Evolutionary conservation across 2,888 invertebrate species (phyloP), one percentile per base, ranked within the genome.

Genomic region (Mellilla xanthometata): DNA sequence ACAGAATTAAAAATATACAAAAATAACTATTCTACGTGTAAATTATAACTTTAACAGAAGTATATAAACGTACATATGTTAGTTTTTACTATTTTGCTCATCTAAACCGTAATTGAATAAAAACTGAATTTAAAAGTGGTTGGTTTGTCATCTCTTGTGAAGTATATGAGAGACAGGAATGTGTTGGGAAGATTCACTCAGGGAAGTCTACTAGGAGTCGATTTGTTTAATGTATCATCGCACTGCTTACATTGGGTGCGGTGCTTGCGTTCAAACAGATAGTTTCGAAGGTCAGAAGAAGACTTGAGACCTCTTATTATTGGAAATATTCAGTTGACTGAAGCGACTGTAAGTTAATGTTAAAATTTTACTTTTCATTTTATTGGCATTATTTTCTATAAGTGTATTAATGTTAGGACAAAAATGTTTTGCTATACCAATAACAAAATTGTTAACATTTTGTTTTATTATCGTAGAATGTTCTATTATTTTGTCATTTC

Each of bases 401-500:
- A 71, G 73, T 72, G 63, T 75, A 69, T 67, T 67, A 72, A 72
- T 72, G 68, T 73, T 76, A 72, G 68, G 73, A 62, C 50, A 56
- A 63, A 54, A 64, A 62, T 62, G 67, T 69, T 68, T 77, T 67
- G 64, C 70, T 72, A 68, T 62, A 68, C 69, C 66, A 60, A 66
- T 67, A 64, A 51, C 51, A 62, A 62, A 74, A 76, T 72, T 75
- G 77, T 78, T 78, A 72, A 72, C 66, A 71, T 69, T 70, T 68
- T 65, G 72, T 76, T 76, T 52, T 68, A 74, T 70, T 67, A 70
- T 68, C 63, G 65, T 62, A 64, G 62, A 62, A 72, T 78, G 76
- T 81, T 84, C 76, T 82, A 81, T 81, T 84, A n/a, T 52, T 81
- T 84, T 81, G 74, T 81, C 74, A 58, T 76, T 79, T 77, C 65